phyloP scores from a whole-genome alignment of 2,888 invertebrate species.

The Drosophila tanythrix region DNA sequence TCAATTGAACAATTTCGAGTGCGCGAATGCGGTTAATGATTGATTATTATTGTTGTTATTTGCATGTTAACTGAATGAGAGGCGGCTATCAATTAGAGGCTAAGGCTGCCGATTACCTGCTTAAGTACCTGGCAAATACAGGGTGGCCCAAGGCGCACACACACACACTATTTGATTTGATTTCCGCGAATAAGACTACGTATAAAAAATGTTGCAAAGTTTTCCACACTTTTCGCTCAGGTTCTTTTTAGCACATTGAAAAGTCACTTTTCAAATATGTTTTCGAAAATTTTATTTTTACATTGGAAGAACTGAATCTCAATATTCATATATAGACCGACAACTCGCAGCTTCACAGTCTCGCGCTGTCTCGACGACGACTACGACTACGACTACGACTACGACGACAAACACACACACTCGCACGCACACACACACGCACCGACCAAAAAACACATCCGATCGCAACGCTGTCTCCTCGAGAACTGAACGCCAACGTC shows the following conservation, averaged over 20 bases:
- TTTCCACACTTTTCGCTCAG: slow-evolving; percentile 16
- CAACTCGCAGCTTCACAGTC: slow-evolving; percentile 35
- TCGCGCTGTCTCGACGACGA: neutral
- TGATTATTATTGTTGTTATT: slow-evolving; percentile 47
- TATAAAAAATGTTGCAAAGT: neutral
- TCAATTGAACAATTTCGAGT: slow-evolving; percentile 45
- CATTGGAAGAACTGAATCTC: slow-evolving; percentile 39
- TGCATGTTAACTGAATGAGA: slow-evolving; percentile 52
- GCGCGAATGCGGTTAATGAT: slow-evolving; percentile 40
- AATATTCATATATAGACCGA: slow-evolving; percentile 30
- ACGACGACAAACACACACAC: slow-evolving; percentile 1
- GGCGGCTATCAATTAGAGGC: slow-evolving; percentile 59
- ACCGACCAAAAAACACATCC: slow-evolving; percentile 52
- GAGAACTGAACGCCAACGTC: slow-evolving; percentile 72
- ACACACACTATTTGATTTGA: neutral
- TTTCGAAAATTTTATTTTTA: slow-evolving; percentile 47
- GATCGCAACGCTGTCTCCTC: slow-evolving; percentile 69
- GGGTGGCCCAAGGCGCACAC: slow-evolving; percentile 13
- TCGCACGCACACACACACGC: neutral
- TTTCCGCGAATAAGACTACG: slow-evolving; percentile 11
- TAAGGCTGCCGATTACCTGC: slow-evolving; percentile 44
- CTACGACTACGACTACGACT: neutral
- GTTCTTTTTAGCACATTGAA: slow-evolving; percentile 19
- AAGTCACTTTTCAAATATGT: slow-evolving; percentile 24
- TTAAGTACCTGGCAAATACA: slow-evolving; percentile 22